Evolutionary conservation across 2,113 vertebrate species (phyloP).

Genomic region (Osmerus eperlanus): DNA sequence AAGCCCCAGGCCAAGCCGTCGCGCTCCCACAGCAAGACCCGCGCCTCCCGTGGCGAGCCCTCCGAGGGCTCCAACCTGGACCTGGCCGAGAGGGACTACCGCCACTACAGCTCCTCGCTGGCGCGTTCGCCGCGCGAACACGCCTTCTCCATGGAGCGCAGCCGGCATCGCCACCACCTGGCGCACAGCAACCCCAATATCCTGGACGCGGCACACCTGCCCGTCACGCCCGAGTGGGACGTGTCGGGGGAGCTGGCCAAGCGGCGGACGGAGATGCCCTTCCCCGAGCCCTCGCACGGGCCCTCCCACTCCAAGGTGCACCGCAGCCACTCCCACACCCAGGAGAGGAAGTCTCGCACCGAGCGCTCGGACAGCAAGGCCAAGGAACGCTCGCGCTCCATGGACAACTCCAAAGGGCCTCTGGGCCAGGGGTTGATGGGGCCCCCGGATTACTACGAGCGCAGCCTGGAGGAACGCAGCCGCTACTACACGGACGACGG

Average conservation of each 20-base stretch:
- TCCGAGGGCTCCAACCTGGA: conserved; percentile 89
- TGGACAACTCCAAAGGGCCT: conserved; percentile 96
- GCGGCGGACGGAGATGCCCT: conserved; percentile 96
- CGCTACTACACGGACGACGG: conserved; percentile 90
- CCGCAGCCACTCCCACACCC: conserved; percentile 97
- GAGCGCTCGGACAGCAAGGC: conserved; percentile 92
- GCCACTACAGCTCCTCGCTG: conserved; percentile 83
- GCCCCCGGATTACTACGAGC: conserved; percentile 85
- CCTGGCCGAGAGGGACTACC: conserved; percentile 82
- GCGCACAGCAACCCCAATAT: conserved; percentile 89
- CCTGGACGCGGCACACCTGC: conserved; percentile 88
- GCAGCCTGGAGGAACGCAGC: conserved; percentile 82
- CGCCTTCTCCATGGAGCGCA: conserved; percentile 87
- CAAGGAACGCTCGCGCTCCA: conserved; percentile 95
- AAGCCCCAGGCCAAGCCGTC: conserved; percentile 88
- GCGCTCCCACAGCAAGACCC: conserved; percentile 92
- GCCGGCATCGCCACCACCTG: conserved; percentile 83
- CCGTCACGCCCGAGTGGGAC: conserved; percentile 97
- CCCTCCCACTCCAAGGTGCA: conserved; percentile 94
- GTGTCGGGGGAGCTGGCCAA: conserved; percentile 96
- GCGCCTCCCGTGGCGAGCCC: conserved; percentile 87
- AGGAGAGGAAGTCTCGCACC: conserved; percentile 91
- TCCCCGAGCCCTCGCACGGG: conserved; percentile 92
- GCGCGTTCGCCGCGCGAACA: conserved; percentile 86
- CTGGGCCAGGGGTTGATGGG: conserved; percentile 81